These are phyloP conservation scores for Phalloptychus januarius DNA, from an alignment of 2,797 vertebrate species.

Conservation along the genomic window DNA sequence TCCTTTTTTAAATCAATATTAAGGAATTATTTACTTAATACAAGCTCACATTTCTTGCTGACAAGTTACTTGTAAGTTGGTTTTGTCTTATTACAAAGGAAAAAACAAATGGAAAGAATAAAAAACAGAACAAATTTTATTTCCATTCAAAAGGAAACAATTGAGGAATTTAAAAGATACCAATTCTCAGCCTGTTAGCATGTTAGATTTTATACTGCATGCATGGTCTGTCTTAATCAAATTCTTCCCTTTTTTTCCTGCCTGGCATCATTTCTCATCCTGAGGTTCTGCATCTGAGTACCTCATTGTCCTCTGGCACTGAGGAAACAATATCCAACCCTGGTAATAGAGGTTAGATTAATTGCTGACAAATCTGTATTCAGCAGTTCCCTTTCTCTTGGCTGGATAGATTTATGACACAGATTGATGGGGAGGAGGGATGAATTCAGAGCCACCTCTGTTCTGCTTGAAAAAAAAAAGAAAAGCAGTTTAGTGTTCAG, in stretches of 20 bases:
- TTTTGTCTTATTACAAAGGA: neutral
- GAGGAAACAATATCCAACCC: conserved; percentile 75
- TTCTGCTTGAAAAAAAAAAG: conserved; percentile 51
- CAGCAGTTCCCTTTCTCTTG: conserved; percentile 81
- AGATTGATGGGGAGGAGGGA: conserved; percentile 84
- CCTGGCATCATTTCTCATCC: conserved; percentile 21
- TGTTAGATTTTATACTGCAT: neutral
- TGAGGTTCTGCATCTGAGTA: conserved; percentile 60
- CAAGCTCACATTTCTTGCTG: no score
- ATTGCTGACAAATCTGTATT: conserved; percentile 84
- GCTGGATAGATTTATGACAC: conserved; percentile 82
- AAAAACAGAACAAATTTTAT: neutral
- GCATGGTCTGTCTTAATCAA: neutral
- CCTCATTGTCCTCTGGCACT: conserved; percentile 72
- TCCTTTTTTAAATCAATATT: no score
- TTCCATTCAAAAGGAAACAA: neutral
- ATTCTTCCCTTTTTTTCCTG: neutral
- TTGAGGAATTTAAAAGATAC: neutral
- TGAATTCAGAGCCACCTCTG: conserved; percentile 60
- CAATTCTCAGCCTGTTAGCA: neutral
- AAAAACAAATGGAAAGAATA: neutral
- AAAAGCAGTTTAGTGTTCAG: conserved; percentile 48
- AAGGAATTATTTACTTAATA: no score
- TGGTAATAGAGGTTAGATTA: conserved; percentile 84
- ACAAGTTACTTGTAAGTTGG: neutral